phyloP scores from a whole-genome alignment of 2,797 vertebrate species.

The Xenopus petersii region DNA sequence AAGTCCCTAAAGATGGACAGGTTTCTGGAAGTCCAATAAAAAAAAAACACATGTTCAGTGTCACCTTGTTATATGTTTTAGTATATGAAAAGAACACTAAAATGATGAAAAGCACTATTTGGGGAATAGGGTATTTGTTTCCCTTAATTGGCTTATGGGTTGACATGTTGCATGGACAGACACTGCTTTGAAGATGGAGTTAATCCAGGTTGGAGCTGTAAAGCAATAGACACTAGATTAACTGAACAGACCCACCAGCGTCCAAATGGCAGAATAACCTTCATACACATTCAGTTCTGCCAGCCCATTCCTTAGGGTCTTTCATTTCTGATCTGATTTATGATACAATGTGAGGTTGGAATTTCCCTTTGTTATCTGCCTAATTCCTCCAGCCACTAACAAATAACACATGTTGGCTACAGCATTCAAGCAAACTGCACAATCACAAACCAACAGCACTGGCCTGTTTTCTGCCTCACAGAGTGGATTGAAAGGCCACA shows the following conservation, averaged over 20 bases:
- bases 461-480: neutral
- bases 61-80: too few relatives aligned
- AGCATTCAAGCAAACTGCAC: neutral
- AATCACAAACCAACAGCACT: neutral
- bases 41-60: too few relatives aligned
- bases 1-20: too few relatives aligned
- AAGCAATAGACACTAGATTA: neutral
- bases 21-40: too few relatives aligned
- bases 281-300: neutral
- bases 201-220: neutral
- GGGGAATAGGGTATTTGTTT: too few relatives aligned
- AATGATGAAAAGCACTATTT: too few relatives aligned
- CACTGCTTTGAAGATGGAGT: neutral
- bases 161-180: too few relatives aligned
- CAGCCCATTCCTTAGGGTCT: slow-evolving; percentile 10
- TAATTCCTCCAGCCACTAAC: slow-evolving; percentile 16
- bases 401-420: slow-evolving; percentile 13
- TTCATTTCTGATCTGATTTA: slow-evolving; percentile 23
- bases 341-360: slow-evolving; percentile 17
- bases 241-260: too few relatives aligned
- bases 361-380: slow-evolving; percentile 30
- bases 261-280: too few relatives aligned
- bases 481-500: neutral
- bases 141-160: too few relatives aligned
- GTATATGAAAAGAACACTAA: too few relatives aligned